Evolutionary conservation across 2,797 vertebrate genomes (phyloP).

Genomic region (Clarias fuscus): DNA sequence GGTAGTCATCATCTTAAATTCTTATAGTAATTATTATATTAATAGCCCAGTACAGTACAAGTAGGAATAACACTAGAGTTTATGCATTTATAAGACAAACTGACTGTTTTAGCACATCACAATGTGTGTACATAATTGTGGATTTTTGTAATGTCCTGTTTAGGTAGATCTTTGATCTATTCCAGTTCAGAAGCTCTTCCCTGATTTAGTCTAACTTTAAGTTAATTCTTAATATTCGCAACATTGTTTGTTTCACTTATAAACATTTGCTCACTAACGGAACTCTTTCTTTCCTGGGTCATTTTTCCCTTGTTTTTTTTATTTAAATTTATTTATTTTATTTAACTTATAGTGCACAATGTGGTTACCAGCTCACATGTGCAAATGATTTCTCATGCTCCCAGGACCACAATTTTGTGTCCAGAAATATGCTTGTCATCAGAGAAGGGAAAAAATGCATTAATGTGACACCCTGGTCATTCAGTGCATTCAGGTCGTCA

Average conservation of each 20-base stretch:
- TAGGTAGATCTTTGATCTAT: neutral
- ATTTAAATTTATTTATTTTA: too few species aligned
- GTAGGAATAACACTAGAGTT: neutral
- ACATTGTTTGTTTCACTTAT: neutral
- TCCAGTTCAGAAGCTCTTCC: neutral
- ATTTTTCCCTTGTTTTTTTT: too few species aligned
- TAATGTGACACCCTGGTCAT: too few species aligned
- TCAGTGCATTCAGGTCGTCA: too few species aligned
- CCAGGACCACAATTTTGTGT: too few species aligned
- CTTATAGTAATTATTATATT: neutral
- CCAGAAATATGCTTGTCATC: too few species aligned
- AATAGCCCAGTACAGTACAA: neutral
- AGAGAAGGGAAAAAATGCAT: too few species aligned
- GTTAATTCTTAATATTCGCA: neutral
- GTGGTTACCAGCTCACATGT: too few species aligned
- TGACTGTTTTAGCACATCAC: neutral
- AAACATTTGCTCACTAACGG: neutral
- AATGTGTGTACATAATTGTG: neutral
- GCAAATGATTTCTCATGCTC: too few species aligned
- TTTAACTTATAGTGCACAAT: too few species aligned
- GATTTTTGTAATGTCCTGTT: neutral
- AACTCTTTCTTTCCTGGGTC: neutral
- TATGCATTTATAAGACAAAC: neutral
- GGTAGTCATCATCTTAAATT: neutral
- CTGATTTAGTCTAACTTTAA: neutral